These are phyloP conservation scores for Cyclina sinensis DNA, from an alignment of 1,140 invertebrate genomes.

Conservation along the genomic window DNA sequence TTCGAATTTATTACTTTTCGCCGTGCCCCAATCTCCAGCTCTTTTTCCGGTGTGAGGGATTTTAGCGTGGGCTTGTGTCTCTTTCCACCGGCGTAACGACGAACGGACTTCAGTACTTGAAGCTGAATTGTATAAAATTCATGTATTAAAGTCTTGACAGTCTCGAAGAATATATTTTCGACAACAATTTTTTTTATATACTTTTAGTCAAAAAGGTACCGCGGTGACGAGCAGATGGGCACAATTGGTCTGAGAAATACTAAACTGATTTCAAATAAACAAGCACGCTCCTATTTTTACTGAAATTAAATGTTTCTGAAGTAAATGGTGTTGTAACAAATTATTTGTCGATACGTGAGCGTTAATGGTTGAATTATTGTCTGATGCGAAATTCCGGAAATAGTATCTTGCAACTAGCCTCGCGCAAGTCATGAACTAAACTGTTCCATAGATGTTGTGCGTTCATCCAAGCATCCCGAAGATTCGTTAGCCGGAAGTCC, in stretches of 20 bases:
- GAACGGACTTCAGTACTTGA: constrained; percentile 13
- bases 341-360: no score
- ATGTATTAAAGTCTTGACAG: no score
- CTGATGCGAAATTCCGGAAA: neutral
- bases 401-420: constrained; percentile 29
- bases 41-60: constrained; percentile 52
- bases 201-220: no score
- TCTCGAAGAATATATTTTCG: no score
- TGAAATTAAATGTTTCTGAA: no score
- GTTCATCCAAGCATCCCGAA: constrained; percentile 36
- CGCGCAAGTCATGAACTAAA: neutral
- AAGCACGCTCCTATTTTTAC: no score
- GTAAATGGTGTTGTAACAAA: no score
- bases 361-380: neutral
- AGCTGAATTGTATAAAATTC: constrained; percentile 16
- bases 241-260: no score
- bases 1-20: no score
- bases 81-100: constrained; percentile 43
- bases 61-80: neutral
- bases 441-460: constrained; percentile 4
- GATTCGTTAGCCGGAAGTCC: constrained; percentile 42
- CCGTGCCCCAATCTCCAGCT: constrained; percentile 50
- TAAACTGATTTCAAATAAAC: no score
- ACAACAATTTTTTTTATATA: no score
- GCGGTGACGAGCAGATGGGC: no score